These are phyloP conservation scores for Eriocheir sinensis DNA, from an alignment of 1,140 invertebrate genomes.

Conservation along the genomic window DNA sequence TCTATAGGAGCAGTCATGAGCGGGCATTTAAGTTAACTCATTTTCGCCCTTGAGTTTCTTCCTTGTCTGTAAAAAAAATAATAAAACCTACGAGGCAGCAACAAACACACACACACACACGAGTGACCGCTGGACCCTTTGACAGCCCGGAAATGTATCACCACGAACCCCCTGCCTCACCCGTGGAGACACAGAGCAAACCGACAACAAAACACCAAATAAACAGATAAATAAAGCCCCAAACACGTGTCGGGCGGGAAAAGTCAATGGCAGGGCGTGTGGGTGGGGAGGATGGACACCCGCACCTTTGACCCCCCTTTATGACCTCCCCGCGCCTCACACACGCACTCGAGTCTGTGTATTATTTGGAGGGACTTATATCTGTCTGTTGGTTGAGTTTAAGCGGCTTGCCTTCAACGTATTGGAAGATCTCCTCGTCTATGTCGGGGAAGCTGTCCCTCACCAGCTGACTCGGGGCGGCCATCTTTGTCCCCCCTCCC, in stretches of 20 bases:
- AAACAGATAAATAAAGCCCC: neutral
- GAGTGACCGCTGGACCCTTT: too few relatives aligned
- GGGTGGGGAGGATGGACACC: neutral
- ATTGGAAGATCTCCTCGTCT: conserved; percentile 93
- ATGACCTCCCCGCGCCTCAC: neutral
- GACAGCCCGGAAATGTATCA: too few relatives aligned
- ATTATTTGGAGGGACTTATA: neutral
- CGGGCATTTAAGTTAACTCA: too few relatives aligned
- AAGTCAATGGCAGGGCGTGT: too few relatives aligned
- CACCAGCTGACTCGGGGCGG: conserved; percentile 77
- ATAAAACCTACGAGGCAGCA: too few relatives aligned
- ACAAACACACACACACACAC: too few relatives aligned
- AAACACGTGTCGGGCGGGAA: neutral
- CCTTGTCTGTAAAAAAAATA: too few relatives aligned
- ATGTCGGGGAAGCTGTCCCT: conserved; percentile 91
- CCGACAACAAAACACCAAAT: too few relatives aligned
- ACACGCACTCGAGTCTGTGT: neutral
- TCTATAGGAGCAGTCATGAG: too few relatives aligned
- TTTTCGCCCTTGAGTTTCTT: too few relatives aligned
- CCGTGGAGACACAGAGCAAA: too few relatives aligned
- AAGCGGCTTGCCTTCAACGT: conserved; percentile 89
- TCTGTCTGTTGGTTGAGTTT: neutral
- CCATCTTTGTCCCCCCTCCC: conserved; percentile 70
- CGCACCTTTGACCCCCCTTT: neutral
- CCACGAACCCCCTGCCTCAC: too few relatives aligned